Base-by-base conservation (phyloP, 1,140 invertebrate genomes). In the Armadillidium nasatum region DNA sequence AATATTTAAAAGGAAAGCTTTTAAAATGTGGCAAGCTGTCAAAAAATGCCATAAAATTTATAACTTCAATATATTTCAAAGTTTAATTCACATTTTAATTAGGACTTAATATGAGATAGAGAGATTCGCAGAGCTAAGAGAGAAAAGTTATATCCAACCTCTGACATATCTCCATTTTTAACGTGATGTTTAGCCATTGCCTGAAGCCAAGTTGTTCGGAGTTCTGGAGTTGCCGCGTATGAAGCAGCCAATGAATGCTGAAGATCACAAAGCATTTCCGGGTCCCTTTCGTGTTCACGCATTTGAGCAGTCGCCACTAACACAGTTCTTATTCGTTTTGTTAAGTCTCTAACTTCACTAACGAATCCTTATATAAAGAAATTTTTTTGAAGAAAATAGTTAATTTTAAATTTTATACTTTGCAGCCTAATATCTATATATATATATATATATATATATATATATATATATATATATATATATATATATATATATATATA, bases 201-300 rank as follows among this genome's bases (percentile, higher is more conserved):
- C 79, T 96, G 91, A 4, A 98, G 88, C 95, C 95, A 96, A 0
- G 95, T 96, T 83, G 94, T 92, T 2, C 96, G 86, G 66, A 98
- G 85, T 83, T 96, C 93, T 4, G 95, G 94, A 0, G 94, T 97
- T 73, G 93, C 95, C 68, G 95, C 92, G 84, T 97, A 98, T 0
- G 93, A 95, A 84, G 95, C 94, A 0, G 96, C 96, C 72, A 98
- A 85, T 82, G 93, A 94, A 83, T 97, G 91, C 85, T 98, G 95
- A 50, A 98, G 87, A 85, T 98, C 95, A 0, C 95, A 90, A 75
- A 97, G 83, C 85, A 95, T 91, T 83, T 97, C 94, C 11, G 94
- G 93, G 85, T 97, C 95, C 79, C 91, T 90, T 82, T 92, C 87
- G 84, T 94, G 90, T 82, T 94, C 94, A 73, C 93, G 90, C 89